These are phyloP conservation scores for Ernsta delagoae DNA, from an alignment of 2,888 invertebrate species.

Conservation along the genomic window DNA sequence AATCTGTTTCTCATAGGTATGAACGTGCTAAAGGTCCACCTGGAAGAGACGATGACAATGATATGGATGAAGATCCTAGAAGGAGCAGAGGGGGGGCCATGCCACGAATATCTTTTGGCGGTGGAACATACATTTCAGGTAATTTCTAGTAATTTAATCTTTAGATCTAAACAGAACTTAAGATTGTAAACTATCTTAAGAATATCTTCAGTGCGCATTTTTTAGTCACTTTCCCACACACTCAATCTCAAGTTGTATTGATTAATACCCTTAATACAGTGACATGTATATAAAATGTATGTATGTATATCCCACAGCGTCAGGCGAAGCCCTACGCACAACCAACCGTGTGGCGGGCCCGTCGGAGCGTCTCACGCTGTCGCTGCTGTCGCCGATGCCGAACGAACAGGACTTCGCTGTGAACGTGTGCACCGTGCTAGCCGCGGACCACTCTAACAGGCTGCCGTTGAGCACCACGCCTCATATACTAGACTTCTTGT, in stretches of 20 bases:
- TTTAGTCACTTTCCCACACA: too few species aligned
- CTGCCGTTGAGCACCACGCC: constrained; percentile 94
- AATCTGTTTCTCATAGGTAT: constrained; percentile 87
- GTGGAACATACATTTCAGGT: constrained; percentile 79
- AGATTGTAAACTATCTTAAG: too few species aligned
- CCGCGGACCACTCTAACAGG: constrained; percentile 96
- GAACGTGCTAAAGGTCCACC: constrained; percentile 94
- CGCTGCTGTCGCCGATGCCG: constrained; percentile 97
- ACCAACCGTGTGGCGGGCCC: constrained; percentile 66
- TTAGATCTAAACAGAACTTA: too few species aligned
- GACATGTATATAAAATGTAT: too few species aligned
- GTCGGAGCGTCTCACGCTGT: constrained; percentile 94
- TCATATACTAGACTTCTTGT: constrained; percentile 93
- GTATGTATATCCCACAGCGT: constrained; percentile 44
- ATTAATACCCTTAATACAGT: too few species aligned
- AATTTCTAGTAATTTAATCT: too few species aligned
- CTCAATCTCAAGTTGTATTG: too few species aligned
- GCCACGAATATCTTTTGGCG: constrained; percentile 71
- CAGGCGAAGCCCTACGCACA: constrained; percentile 69
- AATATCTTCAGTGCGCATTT: too few species aligned
- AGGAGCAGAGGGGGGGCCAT: constrained; percentile 84
- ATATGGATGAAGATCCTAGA: constrained; percentile 91
- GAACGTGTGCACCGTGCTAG: constrained; percentile 97
- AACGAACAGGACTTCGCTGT: constrained; percentile 93
- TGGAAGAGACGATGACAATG: constrained; percentile 94